Evolutionary conservation across 2,797 vertebrate species (phyloP).

Genomic region (Macropus fuliginosus): DNA sequence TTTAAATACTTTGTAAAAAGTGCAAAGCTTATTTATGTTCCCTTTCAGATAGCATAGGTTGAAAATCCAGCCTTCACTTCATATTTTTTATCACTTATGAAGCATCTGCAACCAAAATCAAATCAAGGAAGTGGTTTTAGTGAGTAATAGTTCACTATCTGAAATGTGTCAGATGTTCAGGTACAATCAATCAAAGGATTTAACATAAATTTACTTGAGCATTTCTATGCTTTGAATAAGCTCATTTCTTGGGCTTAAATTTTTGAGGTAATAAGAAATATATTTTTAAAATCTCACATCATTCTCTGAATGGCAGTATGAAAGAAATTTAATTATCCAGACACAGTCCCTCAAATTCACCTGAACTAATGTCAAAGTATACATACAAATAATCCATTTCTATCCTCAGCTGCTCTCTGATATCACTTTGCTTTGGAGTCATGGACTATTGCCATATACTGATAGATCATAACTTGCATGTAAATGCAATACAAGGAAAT

Average conservation of each 20-base stretch:
- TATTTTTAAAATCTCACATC: neutral
- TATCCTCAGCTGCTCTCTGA: neutral
- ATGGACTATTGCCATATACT: neutral
- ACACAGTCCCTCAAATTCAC: neutral
- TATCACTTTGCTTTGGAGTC: neutral
- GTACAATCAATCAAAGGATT: constrained; percentile 16
- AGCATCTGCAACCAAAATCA: constrained; percentile 2
- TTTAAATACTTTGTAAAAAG: constrained; percentile 4
- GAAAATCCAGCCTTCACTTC: neutral
- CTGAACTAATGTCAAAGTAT: neutral
- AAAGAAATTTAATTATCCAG: neutral
- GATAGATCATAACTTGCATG: neutral
- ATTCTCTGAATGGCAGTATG: neutral
- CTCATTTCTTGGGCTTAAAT: neutral
- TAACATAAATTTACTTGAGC: constrained; percentile 27
- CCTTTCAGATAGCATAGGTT: constrained; percentile 17
- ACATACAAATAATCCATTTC: neutral
- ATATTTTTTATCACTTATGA: constrained; percentile 28
- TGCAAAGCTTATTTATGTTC: neutral
- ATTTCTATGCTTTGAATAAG: neutral
- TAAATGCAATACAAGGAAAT: neutral
- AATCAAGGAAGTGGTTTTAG: neutral
- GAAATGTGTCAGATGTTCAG: constrained; percentile 21
- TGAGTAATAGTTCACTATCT: neutral
- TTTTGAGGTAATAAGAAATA: neutral